Conservation (phyloP, 2,113 vertebrate genomes). For the Syngnathus scovelli region DNA sequence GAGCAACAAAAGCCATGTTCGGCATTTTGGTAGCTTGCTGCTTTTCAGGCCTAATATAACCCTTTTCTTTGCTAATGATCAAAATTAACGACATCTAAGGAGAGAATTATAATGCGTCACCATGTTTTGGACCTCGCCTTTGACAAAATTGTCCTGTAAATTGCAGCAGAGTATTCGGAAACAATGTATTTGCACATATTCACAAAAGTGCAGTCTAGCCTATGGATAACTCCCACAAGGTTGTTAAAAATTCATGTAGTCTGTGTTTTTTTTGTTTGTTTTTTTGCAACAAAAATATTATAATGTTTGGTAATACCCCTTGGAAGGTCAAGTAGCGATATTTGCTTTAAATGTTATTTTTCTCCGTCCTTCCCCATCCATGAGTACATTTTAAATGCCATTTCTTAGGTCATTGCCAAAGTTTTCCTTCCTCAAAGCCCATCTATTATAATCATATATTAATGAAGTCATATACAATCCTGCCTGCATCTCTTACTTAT, state of each 20-base stretch:
- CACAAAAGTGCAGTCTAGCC: neutral
- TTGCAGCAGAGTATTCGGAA: neutral
- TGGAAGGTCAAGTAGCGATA: neutral
- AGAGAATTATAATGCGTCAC: neutral
- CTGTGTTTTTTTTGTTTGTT: too few relatives aligned
- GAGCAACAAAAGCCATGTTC: neutral
- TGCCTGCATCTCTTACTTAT: constrained; percentile 4
- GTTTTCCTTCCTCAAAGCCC: neutral
- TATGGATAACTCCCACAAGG: neutral
- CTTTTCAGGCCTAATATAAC: neutral
- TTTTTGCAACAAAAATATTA: too few relatives aligned
- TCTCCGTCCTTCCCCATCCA: neutral
- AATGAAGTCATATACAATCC: neutral
- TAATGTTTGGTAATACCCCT: neutral
- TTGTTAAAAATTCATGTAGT: too few relatives aligned
- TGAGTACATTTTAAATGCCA: neutral
- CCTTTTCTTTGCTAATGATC: neutral
- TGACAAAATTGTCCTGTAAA: neutral
- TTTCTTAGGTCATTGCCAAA: neutral
- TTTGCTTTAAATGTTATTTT: constrained; percentile 6
- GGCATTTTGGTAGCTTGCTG: neutral
- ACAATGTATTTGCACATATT: neutral
- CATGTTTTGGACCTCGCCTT: neutral
- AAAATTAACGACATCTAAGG: neutral
- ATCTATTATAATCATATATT: neutral